Conservation (phyloP, 2,797 vertebrate genomes). For the Sarcophilus harrisii region DNA sequence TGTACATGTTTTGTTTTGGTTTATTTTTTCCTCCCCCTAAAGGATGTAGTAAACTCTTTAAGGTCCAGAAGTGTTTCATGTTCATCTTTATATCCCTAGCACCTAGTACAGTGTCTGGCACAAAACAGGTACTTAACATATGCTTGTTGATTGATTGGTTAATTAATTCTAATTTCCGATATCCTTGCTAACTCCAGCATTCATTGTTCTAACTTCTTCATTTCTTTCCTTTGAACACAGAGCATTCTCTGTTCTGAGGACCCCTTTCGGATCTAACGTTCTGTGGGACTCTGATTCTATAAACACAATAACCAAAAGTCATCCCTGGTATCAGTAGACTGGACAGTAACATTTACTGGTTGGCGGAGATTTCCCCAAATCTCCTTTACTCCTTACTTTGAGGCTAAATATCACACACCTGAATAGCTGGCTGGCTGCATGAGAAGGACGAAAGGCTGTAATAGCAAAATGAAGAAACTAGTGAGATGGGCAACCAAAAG, state of each 20-base stretch:
- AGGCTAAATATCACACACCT: conserved; percentile 63
- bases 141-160: background rate
- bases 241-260: background rate
- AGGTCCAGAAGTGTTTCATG: background rate
- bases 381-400: conserved; percentile 25
- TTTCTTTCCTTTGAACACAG: background rate
- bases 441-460: conserved; percentile 38
- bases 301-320: background rate
- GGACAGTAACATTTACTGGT: background rate
- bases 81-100: background rate
- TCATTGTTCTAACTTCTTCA: background rate
- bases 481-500: conserved; percentile 49
- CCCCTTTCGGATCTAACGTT: background rate
- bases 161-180: background rate
- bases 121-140: background rate
- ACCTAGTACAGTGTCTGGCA: background rate
- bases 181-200: background rate
- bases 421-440: conserved; percentile 56
- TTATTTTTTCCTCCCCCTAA: background rate
- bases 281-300: background rate
- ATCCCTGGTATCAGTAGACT: background rate
- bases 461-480: conserved; percentile 41
- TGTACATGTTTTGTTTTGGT: background rate
- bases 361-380: background rate
- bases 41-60: background rate